Evolutionary conservation across 2,113 vertebrate genomes (phyloP), one percentile per base, ranked within the genome.

Genomic region (Podarcis raffonei): DNA sequence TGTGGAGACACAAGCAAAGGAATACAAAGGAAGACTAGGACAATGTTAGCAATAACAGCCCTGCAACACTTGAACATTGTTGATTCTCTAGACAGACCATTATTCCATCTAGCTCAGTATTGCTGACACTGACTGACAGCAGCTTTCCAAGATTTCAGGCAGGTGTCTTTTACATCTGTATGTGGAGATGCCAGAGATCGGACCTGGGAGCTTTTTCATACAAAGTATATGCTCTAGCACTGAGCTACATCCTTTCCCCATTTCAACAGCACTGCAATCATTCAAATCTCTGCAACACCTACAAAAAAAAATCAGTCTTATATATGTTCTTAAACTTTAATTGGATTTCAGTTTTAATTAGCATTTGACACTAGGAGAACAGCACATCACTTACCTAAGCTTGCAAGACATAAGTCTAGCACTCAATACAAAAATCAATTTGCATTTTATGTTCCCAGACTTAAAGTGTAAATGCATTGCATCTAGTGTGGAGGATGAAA

Each of bases 281-380:
- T n/a, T 30, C 0, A 12, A 27, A n/a, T 66, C 48, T 30, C 18
- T 85, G 42, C 71, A 37, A 20, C 37, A 82, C 12, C 48, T 82
- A 30, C 16, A 48, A 66, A 85, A 59, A 66, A 85, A 59, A 79
- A 77, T 81, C 65, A 87, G 75, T 42, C 18, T 23, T 81, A 83
- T 68, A 3, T 83, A 89, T 90, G 6, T 35, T 65, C 35, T 85
- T 81, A 3, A 53, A 81, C 22, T 92, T 89, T 72, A 72, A 83
- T 87, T 87, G 48, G 22, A 88, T 90, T 92, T 80, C 30, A 92
- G 39, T 53, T 86, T 84, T 71, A 79, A 80, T 80, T 80, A 66
- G 23, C 91, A 86, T 22, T 35, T n/a, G 2, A 84, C 87, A 82
- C 4, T 65, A 22, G 65, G 16, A 53, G 69, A 65, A 35, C 25